Evolutionary conservation across 2,888 invertebrate genomes (phyloP).

Genomic region (Stomorhina lunata): DNA sequence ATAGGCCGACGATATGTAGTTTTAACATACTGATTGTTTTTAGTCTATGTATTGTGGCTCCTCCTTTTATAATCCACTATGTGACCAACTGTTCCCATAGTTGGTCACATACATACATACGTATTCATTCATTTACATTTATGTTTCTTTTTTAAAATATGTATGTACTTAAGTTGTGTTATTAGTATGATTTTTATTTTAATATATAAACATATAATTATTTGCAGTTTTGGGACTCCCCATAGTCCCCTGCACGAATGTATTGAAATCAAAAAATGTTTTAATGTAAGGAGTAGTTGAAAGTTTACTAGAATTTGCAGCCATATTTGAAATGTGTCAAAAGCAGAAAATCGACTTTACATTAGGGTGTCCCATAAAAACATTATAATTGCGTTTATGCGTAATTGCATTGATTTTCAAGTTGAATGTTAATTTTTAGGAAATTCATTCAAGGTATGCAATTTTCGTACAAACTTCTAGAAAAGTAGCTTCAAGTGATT

Average conservation of each 20-base stretch:
- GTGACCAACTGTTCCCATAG: background rate
- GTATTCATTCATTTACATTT: background rate
- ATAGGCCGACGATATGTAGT: too few relatives aligned
- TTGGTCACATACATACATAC: background rate
- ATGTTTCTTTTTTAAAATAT: background rate
- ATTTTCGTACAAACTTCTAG: too few relatives aligned
- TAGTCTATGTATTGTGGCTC: slow-evolving; percentile 33
- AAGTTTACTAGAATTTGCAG: background rate
- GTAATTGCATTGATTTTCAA: too few relatives aligned
- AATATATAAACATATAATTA: background rate
- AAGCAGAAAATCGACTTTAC: slow-evolving; percentile 44
- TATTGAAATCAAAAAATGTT: background rate
- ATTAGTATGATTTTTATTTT: background rate
- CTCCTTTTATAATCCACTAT: background rate
- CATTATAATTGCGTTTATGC: too few relatives aligned
- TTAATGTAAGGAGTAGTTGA: slow-evolving; percentile 7
- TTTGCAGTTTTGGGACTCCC: background rate
- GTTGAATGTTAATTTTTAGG: too few relatives aligned
- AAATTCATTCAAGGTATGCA: too few relatives aligned
- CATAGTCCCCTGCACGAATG: background rate
- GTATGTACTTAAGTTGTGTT: background rate
- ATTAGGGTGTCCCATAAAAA: background rate
- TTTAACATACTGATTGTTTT: background rate
- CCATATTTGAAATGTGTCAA: slow-evolving; percentile 60
- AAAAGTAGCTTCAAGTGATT: too few relatives aligned